phyloP scores from a whole-genome alignment of 2,113 vertebrate species.

The Larimichthys crocea region DNA sequence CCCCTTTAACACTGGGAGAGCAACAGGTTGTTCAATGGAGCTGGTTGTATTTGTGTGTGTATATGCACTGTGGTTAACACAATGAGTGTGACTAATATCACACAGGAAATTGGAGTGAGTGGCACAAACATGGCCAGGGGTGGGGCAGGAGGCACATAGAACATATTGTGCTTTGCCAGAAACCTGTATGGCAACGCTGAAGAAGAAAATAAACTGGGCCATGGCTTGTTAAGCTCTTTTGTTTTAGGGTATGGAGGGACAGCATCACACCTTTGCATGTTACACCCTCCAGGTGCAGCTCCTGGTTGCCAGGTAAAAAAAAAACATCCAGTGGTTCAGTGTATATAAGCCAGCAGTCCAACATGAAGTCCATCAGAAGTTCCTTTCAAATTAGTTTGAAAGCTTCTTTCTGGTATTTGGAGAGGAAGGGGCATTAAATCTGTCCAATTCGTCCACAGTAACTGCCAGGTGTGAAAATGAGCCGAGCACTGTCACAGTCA shows the following conservation, averaged over 20 bases:
- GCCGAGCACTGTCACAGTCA: not conserved
- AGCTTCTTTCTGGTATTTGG: not conserved
- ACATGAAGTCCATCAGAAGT: not conserved
- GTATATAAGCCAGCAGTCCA: not conserved
- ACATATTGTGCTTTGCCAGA: conserved; percentile 4
- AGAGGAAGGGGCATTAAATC: not conserved
- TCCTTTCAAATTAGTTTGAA: not conserved
- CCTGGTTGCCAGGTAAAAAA: not conserved
- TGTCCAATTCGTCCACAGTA: not conserved
- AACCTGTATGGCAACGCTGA: conserved; percentile 15
- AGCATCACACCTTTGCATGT: not conserved
- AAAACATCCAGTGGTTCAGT: not conserved
- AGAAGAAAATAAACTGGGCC: not conserved
- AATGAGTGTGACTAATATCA: conserved; percentile 37
- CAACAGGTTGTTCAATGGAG: not conserved
- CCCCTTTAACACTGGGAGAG: not conserved
- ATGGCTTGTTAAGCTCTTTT: not conserved
- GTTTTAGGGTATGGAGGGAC: not conserved
- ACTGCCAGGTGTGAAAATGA: not conserved
- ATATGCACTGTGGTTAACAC: conserved; percentile 10
- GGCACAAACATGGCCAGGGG: conserved; percentile 25
- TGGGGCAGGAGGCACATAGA: conserved; percentile 7
- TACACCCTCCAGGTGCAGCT: not conserved
- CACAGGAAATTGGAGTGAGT: conserved; percentile 50
- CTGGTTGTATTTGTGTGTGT: not conserved